phyloP scores from a whole-genome alignment of 2,113 vertebrate species.

The Microtus richardsoni region DNA sequence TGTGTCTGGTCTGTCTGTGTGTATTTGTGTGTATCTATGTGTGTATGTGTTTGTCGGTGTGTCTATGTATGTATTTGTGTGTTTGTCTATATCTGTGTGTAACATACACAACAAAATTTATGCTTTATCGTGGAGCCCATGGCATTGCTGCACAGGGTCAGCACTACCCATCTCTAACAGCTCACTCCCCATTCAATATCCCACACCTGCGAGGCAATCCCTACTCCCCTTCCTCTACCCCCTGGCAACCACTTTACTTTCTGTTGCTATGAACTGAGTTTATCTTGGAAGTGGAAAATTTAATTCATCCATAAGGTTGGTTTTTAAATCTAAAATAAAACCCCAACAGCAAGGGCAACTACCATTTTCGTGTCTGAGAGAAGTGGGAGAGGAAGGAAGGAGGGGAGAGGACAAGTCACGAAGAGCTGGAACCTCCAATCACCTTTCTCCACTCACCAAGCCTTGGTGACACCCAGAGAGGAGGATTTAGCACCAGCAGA shows the following conservation, averaged over 20 bases:
- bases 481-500: not conserved
- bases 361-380: not conserved
- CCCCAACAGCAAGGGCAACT: not conserved
- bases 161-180: not conserved
- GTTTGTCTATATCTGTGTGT: not conserved
- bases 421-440: constrained; percentile 42
- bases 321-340: constrained; percentile 64
- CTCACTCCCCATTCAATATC: constrained; percentile 13
- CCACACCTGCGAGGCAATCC: not conserved
- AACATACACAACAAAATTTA: not conserved
- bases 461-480: not conserved
- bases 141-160: not conserved
- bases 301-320: constrained; percentile 43
- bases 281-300: not conserved
- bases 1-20: not conserved
- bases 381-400: rapidly evolving
- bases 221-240: not conserved
- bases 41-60: not conserved
- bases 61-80: not conserved
- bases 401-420: not conserved
- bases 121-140: not conserved
- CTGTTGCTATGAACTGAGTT: constrained; percentile 34
- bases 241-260: constrained; percentile 16
- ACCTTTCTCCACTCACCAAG: not conserved
- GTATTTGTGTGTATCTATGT: not conserved